Conservation (phyloP, 2,888 invertebrate genomes). For the Ormyrus pomaceus region DNA sequence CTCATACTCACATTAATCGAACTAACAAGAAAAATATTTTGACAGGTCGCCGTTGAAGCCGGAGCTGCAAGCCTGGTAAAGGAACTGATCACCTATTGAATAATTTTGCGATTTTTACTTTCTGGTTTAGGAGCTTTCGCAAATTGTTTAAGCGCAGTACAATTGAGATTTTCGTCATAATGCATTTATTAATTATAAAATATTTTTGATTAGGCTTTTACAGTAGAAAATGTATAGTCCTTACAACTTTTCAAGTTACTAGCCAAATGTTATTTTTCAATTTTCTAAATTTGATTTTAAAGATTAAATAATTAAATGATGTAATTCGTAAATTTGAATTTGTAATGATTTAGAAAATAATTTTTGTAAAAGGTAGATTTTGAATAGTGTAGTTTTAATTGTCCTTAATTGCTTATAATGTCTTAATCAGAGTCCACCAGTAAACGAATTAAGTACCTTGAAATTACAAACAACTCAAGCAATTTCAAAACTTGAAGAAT, state of each 20-base stretch:
- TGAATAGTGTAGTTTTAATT: background rate
- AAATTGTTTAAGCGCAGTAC: too few species aligned
- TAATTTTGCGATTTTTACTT: background rate
- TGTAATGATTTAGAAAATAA: background rate
- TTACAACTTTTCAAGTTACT: too few species aligned
- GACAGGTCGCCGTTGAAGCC: slow-evolving; percentile 69
- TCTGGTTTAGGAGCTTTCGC: too few species aligned
- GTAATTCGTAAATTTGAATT: background rate
- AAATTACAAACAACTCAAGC: slow-evolving; percentile 86
- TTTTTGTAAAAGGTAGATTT: background rate
- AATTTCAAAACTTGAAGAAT: slow-evolving; percentile 83
- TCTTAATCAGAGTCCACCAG: slow-evolving; percentile 49
- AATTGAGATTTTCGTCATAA: too few species aligned
- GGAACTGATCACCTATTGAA: background rate
- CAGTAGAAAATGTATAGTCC: too few species aligned
- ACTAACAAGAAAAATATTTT: slow-evolving; percentile 61
- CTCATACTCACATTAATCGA: background rate
- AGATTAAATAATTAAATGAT: background rate
- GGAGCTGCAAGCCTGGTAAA: slow-evolving; percentile 56
- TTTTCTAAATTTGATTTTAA: background rate
- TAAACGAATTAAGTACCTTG: slow-evolving; percentile 73
- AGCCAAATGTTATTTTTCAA: too few species aligned
- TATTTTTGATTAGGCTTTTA: too few species aligned
- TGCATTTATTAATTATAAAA: too few species aligned
- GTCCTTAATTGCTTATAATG: background rate